Evolutionary conservation across 2,888 invertebrate genomes (phyloP).

Genomic region (Ophion costatus): DNA sequence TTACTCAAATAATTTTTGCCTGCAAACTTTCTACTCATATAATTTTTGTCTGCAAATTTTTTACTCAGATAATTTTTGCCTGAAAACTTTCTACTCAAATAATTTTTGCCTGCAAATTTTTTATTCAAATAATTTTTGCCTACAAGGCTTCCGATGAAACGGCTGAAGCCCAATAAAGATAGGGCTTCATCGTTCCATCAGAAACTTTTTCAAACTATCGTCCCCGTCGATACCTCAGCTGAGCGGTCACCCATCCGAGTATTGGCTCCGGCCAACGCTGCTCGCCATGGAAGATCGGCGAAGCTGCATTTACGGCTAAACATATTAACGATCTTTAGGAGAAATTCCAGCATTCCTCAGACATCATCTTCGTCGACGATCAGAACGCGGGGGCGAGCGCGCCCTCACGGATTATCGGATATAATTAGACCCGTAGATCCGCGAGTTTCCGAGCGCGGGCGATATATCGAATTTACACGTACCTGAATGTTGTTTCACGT

Average conservation of each 20-base stretch:
- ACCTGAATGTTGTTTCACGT: conserved; percentile 78
- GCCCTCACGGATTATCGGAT: conserved; percentile 55
- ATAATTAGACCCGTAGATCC: conserved; percentile 55
- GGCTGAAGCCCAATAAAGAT: no score
- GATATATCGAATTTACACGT: conserved; percentile 69
- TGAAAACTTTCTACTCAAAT: no score
- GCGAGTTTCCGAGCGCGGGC: conserved; percentile 30
- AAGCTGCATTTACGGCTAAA: background rate
- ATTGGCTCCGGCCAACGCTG: background rate
- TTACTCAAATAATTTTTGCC: no score
- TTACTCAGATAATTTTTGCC: no score
- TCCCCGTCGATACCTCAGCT: background rate
- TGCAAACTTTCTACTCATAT: no score
- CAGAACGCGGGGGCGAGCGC: conserved; percentile 21
- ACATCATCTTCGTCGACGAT: conserved; percentile 38
- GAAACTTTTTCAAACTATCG: background rate
- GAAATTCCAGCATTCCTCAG: conserved; percentile 46
- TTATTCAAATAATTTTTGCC: no score
- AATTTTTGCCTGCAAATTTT: no score
- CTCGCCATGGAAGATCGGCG: background rate
- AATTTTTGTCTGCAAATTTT: no score
- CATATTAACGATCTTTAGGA: background rate
- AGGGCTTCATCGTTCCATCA: background rate
- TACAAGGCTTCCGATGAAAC: no score
- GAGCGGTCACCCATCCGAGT: background rate